Percentiles rank a stretch among this genome's conserved stretches.
These are phyloP conservation scores for Daptonema setosum DNA, from an alignment of 2,888 invertebrate genomes.

Conservation along the genomic window DNA sequence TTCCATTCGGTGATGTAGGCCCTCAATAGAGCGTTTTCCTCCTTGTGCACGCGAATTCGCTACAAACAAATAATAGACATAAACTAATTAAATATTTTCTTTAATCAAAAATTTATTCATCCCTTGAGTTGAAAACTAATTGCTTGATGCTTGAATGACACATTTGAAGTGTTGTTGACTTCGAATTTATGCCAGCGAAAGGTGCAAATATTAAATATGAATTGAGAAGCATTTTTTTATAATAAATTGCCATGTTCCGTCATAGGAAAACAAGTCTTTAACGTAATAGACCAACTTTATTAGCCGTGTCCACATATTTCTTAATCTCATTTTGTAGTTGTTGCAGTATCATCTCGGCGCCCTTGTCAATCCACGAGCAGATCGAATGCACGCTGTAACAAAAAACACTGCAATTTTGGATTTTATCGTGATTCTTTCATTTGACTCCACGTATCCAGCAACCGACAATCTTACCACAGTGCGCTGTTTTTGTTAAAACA, in stretches of 20 bases:
- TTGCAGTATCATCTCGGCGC: conserved; percentile 58
- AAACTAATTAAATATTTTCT: neutral
- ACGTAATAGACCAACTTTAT: neutral
- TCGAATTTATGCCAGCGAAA: neutral
- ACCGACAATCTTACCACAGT: too few relatives aligned
- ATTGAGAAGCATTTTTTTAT: too few relatives aligned
- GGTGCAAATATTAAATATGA: too few relatives aligned
- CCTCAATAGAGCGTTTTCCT: conserved; percentile 79
- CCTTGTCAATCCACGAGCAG: conserved; percentile 82
- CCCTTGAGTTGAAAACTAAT: neutral
- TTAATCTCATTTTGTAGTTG: conserved; percentile 54
- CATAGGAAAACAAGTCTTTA: too few relatives aligned
- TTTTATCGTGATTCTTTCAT: too few relatives aligned
- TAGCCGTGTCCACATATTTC: neutral
- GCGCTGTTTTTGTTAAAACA: too few relatives aligned
- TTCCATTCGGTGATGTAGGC: conserved; percentile 95
- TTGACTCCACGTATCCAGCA: too few relatives aligned
- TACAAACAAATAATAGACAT: conserved; percentile 17
- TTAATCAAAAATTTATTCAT: neutral
- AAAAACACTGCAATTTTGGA: too few relatives aligned
- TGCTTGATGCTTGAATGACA: neutral
- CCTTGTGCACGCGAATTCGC: conserved; percentile 66
- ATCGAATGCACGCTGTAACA: conserved; percentile 73
- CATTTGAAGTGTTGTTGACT: neutral
- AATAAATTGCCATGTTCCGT: too few relatives aligned